These are phyloP conservation scores for Drosophila neutralis DNA, from an alignment of 2,888 invertebrate genomes.

Conservation along the genomic window DNA sequence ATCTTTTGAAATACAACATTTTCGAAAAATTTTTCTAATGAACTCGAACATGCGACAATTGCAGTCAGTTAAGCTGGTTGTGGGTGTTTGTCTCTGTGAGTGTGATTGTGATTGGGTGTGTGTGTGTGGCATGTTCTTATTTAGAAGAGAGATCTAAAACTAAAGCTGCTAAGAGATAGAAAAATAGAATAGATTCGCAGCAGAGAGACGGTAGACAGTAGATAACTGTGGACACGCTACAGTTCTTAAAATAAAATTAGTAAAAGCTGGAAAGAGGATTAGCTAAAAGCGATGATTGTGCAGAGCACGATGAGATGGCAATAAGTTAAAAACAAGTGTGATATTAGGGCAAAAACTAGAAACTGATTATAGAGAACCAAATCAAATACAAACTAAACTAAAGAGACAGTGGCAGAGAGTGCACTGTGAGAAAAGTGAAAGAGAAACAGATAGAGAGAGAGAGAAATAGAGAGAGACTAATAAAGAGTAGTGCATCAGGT, in stretches of 20 bases:
- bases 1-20: conserved; percentile 8
- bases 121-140: conserved; percentile 13
- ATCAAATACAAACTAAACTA: conserved; percentile 31
- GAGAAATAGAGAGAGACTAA: conserved; percentile 6
- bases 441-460: not conserved
- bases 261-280: conserved; percentile 52
- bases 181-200: conserved; percentile 31
- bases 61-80: conserved; percentile 4
- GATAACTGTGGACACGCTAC: conserved; percentile 26
- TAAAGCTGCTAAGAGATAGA: conserved; percentile 31
- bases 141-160: conserved; percentile 34
- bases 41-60: conserved; percentile 20
- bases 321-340: conserved; percentile 55
- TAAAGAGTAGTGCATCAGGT: conserved; percentile 29
- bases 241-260: conserved; percentile 47
- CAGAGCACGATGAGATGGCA: conserved; percentile 41
- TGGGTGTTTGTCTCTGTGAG: not conserved
- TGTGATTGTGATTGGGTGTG: conserved; percentile 1
- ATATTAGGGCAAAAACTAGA: conserved; percentile 59
- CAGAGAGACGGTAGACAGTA: conserved; percentile 14
- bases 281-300: conserved; percentile 50
- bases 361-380: conserved; percentile 43
- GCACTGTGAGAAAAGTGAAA: conserved; percentile 18
- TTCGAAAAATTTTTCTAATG: not conserved
- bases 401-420: conserved; percentile 20